Evolutionary conservation across 2,888 invertebrate genomes (phyloP).

Genomic region (Andricus quercusramuli): DNA sequence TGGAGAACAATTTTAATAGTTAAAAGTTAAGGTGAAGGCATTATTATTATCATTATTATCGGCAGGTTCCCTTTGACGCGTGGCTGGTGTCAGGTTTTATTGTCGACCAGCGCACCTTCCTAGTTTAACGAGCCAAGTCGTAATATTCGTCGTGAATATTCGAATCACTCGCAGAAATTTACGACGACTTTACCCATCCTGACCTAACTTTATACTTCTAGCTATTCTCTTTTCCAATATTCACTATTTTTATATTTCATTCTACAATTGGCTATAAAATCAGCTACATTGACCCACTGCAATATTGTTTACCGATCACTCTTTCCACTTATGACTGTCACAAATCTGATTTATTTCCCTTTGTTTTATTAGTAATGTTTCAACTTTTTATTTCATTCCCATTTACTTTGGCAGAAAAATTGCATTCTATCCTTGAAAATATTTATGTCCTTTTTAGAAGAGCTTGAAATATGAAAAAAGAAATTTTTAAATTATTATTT

Average conservation of each 20-base stretch:
- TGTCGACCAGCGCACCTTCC: conserved; percentile 54
- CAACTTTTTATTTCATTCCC: background rate
- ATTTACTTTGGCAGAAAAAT: background rate
- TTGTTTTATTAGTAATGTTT: background rate
- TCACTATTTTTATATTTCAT: background rate
- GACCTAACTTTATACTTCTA: background rate
- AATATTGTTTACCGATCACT: background rate
- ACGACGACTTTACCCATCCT: conserved; percentile 13
- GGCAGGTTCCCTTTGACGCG: conserved; percentile 47
- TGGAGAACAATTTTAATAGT: background rate
- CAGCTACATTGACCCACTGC: conserved; percentile 14
- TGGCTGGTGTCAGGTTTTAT: conserved; percentile 56
- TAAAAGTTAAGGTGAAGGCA: background rate
- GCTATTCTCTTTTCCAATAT: background rate
- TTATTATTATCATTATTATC: background rate
- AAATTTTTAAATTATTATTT: too few relatives aligned
- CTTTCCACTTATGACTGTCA: background rate
- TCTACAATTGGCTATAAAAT: conserved; percentile 4
- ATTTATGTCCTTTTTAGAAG: too few relatives aligned
- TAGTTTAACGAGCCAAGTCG: conserved; percentile 54
- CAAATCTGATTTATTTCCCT: background rate
- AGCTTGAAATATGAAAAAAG: too few relatives aligned
- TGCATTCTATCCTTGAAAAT: background rate
- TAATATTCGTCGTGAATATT: conserved; percentile 43
- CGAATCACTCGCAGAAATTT: conserved; percentile 9